Evolutionary conservation across 2,113 vertebrate genomes (phyloP), one percentile per base, ranked within the genome.

Genomic region (Myxocyprinus asiaticus): DNA sequence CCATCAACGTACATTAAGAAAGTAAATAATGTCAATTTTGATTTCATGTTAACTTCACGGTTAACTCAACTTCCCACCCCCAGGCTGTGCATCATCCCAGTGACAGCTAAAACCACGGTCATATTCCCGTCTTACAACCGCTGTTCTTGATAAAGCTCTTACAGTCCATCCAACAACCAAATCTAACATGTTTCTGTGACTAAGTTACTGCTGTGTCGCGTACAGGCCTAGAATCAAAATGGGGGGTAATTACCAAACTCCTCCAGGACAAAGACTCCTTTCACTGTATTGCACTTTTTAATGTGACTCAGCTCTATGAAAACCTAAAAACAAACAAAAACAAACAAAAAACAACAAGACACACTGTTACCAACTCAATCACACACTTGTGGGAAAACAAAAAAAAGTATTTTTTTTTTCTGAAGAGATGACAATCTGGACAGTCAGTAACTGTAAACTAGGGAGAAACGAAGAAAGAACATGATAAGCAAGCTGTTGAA

Each of bases 251-350:
- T 99, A 99, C 98, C 98, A 98, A 99, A 99, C 98, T 99, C 98
- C 94, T 99, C 97, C 97, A 99, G 97, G 96, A 99, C 94, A 99
- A 99, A 99, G 97, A 99, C 97, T 95, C 98, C 98, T 95, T 97
- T 97, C 93, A 98, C 97, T 95, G 98, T 99, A 98, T 99, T 99
- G 97, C 98, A 99, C 98, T 99, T 99, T 99, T 99, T 99, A 95
- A 99, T 99, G 97, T 99, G 98, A 98, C 95, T 99, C 97, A 99
- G 97, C 95, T 99, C 96, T 98, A 99, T 99, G 97, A 99, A 99
- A 99, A 99, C 98, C 98, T 99, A 97, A 88, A 95, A 95, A 90
- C 95, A 91, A 97, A 94, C 93, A 88, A 91, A 84, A 81, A 84
- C 76, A 85, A 80, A 90, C 87, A 88, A 90, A 91, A 82, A 91